Conservation (phyloP, 2,113 vertebrate species). For the Datnioides undecimradiatus region DNA sequence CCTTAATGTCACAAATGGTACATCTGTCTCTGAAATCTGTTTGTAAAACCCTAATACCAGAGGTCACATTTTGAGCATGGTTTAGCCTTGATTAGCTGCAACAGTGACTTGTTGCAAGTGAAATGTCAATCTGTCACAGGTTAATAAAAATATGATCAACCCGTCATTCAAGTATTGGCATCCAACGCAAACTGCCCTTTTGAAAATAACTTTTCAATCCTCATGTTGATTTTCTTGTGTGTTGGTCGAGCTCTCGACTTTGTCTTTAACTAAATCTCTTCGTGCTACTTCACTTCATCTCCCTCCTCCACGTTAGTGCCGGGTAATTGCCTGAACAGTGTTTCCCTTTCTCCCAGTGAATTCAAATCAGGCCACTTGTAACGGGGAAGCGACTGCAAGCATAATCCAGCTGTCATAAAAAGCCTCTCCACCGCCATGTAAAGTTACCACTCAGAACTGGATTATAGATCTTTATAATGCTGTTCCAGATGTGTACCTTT, state of each 20-base stretch:
- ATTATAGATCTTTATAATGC: slow-evolving; percentile 20
- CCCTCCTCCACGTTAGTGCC: slow-evolving; percentile 32
- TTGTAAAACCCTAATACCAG: neutral
- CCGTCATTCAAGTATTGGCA: neutral
- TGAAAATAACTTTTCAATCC: neutral
- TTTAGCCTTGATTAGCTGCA: neutral
- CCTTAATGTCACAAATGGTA: neutral
- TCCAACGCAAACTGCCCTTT: slow-evolving; percentile 2
- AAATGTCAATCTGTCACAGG: neutral
- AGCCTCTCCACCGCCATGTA: slow-evolving; percentile 18
- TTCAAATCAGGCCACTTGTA: slow-evolving; percentile 54
- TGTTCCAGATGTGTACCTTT: slow-evolving; percentile 46
- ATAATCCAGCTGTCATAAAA: slow-evolving; percentile 50
- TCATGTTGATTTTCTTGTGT: neutral
- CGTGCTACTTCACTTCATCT: slow-evolving; percentile 16
- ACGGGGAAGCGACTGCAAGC: slow-evolving; percentile 50
- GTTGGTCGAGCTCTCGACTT: neutral
- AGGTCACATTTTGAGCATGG: neutral
- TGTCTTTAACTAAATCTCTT: slow-evolving; percentile 39
- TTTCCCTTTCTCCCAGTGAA: slow-evolving; percentile 44
- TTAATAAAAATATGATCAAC: neutral
- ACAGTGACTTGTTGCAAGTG: neutral
- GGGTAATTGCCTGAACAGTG: slow-evolving; percentile 56
- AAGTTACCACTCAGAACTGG: slow-evolving; percentile 1
- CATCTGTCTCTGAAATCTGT: neutral